A percentile compares a stretch with the other conserved stretches of the same genome.
phyloP scores from a whole-genome alignment of 2,113 vertebrate species.

The Rhinoptilus africanus region DNA sequence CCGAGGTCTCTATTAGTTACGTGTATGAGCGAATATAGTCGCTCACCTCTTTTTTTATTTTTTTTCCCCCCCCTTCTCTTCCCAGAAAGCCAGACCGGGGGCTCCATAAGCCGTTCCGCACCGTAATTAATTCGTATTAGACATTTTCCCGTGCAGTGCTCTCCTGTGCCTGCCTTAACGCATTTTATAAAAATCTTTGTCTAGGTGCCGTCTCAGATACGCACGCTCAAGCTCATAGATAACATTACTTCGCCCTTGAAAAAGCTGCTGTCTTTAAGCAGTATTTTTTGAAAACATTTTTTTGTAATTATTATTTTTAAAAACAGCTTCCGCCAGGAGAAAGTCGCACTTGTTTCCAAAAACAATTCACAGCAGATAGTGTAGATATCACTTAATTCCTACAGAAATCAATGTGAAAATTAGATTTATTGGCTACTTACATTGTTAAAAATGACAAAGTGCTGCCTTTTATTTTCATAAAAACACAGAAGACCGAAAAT shows the following conservation, averaged over 20 bases:
- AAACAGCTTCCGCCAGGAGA: neutral
- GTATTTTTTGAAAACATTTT: neutral
- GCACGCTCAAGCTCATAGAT: neutral
- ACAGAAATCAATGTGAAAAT: constrained; percentile 77
- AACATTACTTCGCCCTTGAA: neutral
- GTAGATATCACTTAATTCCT: constrained; percentile 74
- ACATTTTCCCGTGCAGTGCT: neutral
- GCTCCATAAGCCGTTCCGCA: neutral
- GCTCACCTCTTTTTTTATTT: neutral
- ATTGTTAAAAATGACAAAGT: constrained; percentile 78
- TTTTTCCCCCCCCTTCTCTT: neutral
- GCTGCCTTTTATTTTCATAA: constrained; percentile 79
- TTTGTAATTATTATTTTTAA: neutral
- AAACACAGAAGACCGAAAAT: constrained; percentile 71
- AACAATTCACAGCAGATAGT: constrained; percentile 67
- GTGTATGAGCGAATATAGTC: neutral
- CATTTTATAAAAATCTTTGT: neutral
- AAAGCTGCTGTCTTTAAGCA: neutral
- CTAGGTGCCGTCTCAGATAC: neutral
- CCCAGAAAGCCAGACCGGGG: neutral
- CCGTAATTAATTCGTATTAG: neutral
- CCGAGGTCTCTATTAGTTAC: neutral
- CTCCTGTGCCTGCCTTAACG: neutral
- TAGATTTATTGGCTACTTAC: constrained; percentile 78
- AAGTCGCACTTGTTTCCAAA: constrained; percentile 38